phyloP scores from a whole-genome alignment of 2,888 invertebrate species.

The Apodemia duryi region DNA sequence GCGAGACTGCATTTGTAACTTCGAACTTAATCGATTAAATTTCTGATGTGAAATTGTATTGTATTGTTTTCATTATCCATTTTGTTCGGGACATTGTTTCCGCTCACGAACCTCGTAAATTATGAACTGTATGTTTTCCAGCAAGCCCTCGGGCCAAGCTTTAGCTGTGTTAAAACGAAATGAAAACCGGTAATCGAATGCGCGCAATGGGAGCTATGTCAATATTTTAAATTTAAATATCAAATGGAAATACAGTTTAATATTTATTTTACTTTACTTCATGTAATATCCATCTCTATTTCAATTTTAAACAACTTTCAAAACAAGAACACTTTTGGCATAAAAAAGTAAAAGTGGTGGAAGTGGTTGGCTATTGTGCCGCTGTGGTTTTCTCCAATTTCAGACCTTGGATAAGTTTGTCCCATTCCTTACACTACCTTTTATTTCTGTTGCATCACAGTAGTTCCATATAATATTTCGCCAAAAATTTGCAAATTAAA shows the following conservation, averaged over 20 bases:
- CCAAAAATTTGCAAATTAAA: no score
- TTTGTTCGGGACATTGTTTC: conserved; percentile 69
- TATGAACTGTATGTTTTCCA: conserved; percentile 67
- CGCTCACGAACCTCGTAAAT: conserved; percentile 67
- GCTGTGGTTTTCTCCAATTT: no score
- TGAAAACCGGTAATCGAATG: conserved; percentile 77
- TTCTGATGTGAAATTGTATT: conserved; percentile 63
- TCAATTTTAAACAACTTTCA: conserved; percentile 47
- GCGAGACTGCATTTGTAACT: conserved; percentile 50
- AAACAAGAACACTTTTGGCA: conserved; percentile 35
- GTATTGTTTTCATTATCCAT: conserved; percentile 70
- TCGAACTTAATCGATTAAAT: conserved; percentile 59
- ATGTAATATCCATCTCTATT: conserved; percentile 50
- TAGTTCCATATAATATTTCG: no score
- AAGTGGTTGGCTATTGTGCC: no score
- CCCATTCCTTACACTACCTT: no score
- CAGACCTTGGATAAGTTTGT: no score
- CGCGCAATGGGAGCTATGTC: conserved; percentile 68
- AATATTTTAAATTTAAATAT: conserved; percentile 76
- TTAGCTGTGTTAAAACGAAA: conserved; percentile 69
- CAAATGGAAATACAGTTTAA: conserved; percentile 56
- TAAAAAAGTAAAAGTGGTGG: no score
- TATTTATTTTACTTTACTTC: conserved; percentile 57
- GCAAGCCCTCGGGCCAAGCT: conserved; percentile 61
- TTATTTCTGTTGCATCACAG: no score